These are phyloP conservation scores for Pristionchus maxplancki DNA, from an alignment of 2,888 invertebrate species.

Conservation along the genomic window DNA sequence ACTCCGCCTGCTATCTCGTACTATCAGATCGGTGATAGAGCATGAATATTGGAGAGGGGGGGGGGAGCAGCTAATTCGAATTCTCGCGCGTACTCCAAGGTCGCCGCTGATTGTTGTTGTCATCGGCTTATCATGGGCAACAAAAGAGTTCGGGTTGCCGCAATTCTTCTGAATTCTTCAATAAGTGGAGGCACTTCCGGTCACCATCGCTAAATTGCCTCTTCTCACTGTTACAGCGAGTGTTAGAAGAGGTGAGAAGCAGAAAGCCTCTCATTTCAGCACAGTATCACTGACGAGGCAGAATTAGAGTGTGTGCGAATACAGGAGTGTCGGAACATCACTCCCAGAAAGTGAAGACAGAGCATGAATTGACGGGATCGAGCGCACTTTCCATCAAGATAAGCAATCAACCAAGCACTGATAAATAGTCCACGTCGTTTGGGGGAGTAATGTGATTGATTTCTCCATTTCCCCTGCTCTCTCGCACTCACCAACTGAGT, in stretches of 20 bases:
- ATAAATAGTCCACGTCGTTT: not conserved
- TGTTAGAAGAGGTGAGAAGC: not conserved
- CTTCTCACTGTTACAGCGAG: not conserved
- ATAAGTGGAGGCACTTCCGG: not conserved
- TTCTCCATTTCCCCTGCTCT: too few relatives aligned
- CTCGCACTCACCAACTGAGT: not conserved
- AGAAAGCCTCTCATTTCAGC: not conserved
- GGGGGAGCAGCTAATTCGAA: constrained; percentile 16
- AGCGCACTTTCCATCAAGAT: not conserved
- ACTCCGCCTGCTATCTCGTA: not conserved
- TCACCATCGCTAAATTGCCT: not conserved
- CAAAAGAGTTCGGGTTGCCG: not conserved
- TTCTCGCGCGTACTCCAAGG: constrained; percentile 34
- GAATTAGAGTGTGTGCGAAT: not conserved
- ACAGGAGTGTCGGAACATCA: not conserved
- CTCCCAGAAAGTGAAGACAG: not conserved
- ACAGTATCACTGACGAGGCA: not conserved
- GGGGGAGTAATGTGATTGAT: not conserved
- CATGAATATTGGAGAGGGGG: not conserved
- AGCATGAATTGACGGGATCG: not conserved
- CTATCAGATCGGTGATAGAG: not conserved
- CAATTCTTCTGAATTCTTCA: not conserved
- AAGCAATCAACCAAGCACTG: not conserved
- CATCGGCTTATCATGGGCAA: not conserved
- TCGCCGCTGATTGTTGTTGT: constrained; percentile 17